Evolutionary conservation across 1,140 invertebrate genomes (phyloP).

Genomic region (Zaprionus africanus): DNA sequence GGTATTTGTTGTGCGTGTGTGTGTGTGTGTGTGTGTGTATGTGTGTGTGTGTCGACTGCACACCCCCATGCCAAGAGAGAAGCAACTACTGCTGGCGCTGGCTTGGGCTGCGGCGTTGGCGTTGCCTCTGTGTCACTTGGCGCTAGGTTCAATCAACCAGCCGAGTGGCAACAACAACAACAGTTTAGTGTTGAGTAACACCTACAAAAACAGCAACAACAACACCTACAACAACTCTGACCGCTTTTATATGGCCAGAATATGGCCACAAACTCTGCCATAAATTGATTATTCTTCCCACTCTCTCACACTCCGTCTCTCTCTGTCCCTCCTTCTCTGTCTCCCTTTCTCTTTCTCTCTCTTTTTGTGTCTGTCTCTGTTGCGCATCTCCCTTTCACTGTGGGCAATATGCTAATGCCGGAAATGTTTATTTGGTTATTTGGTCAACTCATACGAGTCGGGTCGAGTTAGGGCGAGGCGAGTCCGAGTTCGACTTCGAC

Average conservation of each 20-base stretch:
- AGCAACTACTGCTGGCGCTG: conserved; percentile 24
- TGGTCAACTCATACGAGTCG: conserved; percentile 33
- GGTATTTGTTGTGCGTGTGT: conserved; percentile 1
- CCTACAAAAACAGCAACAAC: no score
- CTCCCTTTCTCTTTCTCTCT: background rate
- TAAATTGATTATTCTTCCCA: conserved; percentile 61
- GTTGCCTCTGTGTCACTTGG: conserved; percentile 53
- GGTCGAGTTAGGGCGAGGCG: no score
- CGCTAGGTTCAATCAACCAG: conserved; percentile 38
- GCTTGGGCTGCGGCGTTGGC: conserved; percentile 35
- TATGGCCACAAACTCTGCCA: conserved; percentile 47
- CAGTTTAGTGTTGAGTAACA: conserved; percentile 57
- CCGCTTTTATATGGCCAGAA: conserved; percentile 36
- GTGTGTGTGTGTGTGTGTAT: conserved; percentile 19
- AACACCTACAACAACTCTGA: conserved; percentile 30
- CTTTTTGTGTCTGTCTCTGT: conserved; percentile 5
- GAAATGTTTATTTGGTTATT: conserved; percentile 67
- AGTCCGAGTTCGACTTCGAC: background rate
- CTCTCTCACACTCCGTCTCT: conserved; percentile 12
- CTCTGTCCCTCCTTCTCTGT: conserved; percentile 17
- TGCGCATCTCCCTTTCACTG: conserved; percentile 23
- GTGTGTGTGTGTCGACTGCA: conserved; percentile 22
- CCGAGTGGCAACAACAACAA: conserved; percentile 31
- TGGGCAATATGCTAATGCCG: conserved; percentile 57
- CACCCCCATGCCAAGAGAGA: conserved; percentile 38